A percentile compares a stretch with the other conserved stretches of the same genome.
phyloP scores from a whole-genome alignment of 2,797 vertebrate species.

The Crax fasciolata region DNA sequence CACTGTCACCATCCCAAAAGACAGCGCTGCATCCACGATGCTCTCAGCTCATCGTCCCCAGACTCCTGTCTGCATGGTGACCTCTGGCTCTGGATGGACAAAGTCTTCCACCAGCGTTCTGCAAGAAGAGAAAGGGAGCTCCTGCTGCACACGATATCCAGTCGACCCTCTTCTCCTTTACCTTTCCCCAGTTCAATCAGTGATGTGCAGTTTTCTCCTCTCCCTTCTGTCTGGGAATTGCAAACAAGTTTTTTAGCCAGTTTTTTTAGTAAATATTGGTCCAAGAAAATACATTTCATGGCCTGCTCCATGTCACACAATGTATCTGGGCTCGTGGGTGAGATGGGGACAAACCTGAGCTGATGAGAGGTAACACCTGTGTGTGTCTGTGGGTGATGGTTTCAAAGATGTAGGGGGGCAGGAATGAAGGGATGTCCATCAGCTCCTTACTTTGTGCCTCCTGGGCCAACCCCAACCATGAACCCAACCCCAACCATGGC shows the following conservation, averaged over 20 bases:
- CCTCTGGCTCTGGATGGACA: background rate
- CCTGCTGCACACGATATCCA: fast-evolving
- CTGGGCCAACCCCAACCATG: background rate
- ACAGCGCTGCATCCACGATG: background rate
- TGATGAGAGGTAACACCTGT: fast-evolving
- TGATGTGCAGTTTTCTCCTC: background rate
- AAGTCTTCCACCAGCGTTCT: background rate
- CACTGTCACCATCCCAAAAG: background rate
- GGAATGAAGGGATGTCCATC: background rate
- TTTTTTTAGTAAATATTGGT: too few relatives aligned
- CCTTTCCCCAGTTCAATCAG: background rate
- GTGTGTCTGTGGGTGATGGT: too few relatives aligned
- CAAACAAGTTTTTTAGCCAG: background rate
- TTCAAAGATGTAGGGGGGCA: background rate
- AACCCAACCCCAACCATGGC: too few relatives aligned
- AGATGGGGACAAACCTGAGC: background rate
- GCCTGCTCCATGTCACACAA: background rate
- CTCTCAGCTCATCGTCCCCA: background rate
- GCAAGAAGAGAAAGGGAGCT: background rate
- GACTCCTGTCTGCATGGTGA: fast-evolving
- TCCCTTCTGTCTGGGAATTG: background rate
- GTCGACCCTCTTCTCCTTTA: fast-evolving
- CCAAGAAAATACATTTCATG: background rate
- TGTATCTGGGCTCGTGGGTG: background rate
- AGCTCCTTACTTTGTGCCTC: fast-evolving